phyloP scores from a whole-genome alignment of 2,888 invertebrate genomes.

The Artemia sinica region DNA sequence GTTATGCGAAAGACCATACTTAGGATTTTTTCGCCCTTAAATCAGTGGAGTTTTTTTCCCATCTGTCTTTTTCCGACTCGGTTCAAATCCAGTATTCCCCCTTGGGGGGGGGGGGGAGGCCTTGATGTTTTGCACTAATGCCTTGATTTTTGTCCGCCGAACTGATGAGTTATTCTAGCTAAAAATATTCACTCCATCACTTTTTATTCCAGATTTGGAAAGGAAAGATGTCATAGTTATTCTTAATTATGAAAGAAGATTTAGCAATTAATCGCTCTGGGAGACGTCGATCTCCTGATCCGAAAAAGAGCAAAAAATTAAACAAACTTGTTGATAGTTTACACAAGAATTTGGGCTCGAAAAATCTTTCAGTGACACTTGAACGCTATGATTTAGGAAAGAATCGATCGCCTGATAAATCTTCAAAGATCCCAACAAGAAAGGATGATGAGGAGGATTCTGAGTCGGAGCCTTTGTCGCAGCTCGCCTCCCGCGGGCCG shows the following conservation, averaged over 20 bases:
- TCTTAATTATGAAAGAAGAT: constrained; percentile 4
- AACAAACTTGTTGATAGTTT: neutral
- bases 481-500: neutral
- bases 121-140: too few relatives aligned
- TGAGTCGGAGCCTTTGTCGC: constrained; percentile 15
- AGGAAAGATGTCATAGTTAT: too few relatives aligned
- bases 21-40: too few relatives aligned
- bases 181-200: too few relatives aligned
- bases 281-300: constrained; percentile 7
- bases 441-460: neutral
- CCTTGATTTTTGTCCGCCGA: too few relatives aligned
- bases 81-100: too few relatives aligned
- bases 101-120: too few relatives aligned
- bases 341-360: neutral
- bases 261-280: neutral
- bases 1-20: too few relatives aligned
- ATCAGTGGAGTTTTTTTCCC: too few relatives aligned
- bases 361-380: neutral
- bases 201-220: too few relatives aligned
- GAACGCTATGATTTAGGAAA: neutral
- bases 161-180: too few relatives aligned
- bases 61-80: too few relatives aligned
- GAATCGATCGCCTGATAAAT: constrained; percentile 8
- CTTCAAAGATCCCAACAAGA: neutral
- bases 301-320: neutral